phyloP scores from a whole-genome alignment of 2,888 invertebrate genomes.

The Melitaea athalia region DNA sequence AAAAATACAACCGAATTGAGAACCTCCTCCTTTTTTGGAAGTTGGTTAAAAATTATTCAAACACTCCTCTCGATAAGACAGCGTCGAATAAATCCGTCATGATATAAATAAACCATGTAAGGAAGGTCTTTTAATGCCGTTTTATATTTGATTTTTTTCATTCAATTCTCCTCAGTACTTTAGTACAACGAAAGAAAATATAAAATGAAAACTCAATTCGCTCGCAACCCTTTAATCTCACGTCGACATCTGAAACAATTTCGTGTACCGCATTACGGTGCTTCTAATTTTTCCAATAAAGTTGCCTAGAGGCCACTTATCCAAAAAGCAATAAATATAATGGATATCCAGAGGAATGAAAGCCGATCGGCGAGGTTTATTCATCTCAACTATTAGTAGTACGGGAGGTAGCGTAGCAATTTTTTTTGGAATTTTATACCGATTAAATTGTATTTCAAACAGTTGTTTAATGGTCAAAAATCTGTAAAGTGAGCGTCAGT shows the following conservation, averaged over 20 bases:
- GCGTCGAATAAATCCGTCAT: too few relatives aligned
- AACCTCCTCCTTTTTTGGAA: too few relatives aligned
- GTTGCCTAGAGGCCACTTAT: conserved; percentile 64
- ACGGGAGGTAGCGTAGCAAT: too few relatives aligned
- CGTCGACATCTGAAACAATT: conserved; percentile 39
- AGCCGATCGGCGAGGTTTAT: conserved; percentile 59
- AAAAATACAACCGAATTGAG: too few relatives aligned
- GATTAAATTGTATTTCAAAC: too few relatives aligned
- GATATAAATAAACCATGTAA: too few relatives aligned
- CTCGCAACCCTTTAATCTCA: conserved; percentile 9
- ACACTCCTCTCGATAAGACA: too few relatives aligned
- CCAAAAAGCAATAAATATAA: conserved; percentile 74
- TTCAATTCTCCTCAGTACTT: neutral
- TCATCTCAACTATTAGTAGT: conserved; percentile 46
- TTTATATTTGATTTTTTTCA: neutral
- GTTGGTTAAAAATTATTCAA: too few relatives aligned
- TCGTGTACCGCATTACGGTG: conserved; percentile 37
- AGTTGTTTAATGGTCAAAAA: too few relatives aligned
- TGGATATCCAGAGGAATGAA: conserved; percentile 64
- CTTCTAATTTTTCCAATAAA: conserved; percentile 56
- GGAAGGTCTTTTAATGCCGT: too few relatives aligned
- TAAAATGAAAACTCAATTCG: conserved; percentile 9
- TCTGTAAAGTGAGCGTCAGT: too few relatives aligned
- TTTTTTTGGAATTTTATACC: too few relatives aligned
- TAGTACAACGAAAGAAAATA: neutral